phyloP scores from a whole-genome alignment of 2,888 invertebrate genomes.

The Coleophora flavipennella region DNA sequence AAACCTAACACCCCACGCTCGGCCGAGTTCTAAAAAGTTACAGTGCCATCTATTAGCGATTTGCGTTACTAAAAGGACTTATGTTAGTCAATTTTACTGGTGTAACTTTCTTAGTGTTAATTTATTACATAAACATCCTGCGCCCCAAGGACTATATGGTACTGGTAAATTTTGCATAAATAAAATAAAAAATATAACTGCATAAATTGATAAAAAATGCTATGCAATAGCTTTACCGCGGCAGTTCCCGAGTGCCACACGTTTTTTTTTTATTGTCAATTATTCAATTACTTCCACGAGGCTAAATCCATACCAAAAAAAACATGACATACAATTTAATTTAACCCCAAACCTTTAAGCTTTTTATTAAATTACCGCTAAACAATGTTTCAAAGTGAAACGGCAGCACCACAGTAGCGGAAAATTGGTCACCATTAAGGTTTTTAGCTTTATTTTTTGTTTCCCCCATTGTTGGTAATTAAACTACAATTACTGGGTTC shows the following conservation, averaged over 20 bases:
- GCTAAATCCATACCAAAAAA: too few species aligned
- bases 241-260: conserved; percentile 39
- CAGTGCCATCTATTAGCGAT: too few species aligned
- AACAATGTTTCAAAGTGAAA: conserved; percentile 36
- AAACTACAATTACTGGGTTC: conserved; percentile 61
- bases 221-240: conserved; percentile 35
- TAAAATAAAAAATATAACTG: too few species aligned
- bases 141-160: too few species aligned
- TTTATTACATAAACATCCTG: too few species aligned
- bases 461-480: conserved; percentile 45
- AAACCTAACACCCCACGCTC: too few species aligned
- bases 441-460: conserved; percentile 41
- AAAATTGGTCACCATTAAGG: conserved; percentile 50
- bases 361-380: conserved; percentile 28
- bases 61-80: too few species aligned
- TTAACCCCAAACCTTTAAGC: neutral
- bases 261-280: conserved; percentile 33
- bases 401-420: conserved; percentile 34
- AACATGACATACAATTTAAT: neutral
- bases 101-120: too few species aligned
- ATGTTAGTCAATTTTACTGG: too few species aligned
- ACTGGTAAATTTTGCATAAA: too few species aligned
- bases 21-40: too few species aligned
- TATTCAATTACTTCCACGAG: conserved; percentile 68
- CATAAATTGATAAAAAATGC: conserved; percentile 22